Percentiles rank a stretch among this genome's conserved stretches.
Conservation (phyloP, 2,797 vertebrate species). For the Rhynchonycteris naso region DNA sequence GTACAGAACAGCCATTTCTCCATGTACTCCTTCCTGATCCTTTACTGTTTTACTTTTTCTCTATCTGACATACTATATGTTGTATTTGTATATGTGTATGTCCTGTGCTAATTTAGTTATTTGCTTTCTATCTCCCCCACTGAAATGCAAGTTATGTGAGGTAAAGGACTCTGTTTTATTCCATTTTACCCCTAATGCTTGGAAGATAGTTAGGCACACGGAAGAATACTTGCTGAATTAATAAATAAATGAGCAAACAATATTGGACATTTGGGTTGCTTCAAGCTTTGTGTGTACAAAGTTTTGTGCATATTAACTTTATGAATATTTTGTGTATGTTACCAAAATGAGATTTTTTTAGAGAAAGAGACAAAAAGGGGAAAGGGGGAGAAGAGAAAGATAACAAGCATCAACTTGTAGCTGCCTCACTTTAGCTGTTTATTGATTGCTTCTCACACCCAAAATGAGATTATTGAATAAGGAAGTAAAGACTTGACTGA, state of each 20-base stretch:
- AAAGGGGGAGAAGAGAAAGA: no score
- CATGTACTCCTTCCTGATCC: neutral
- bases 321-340: neutral
- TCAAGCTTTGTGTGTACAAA: neutral
- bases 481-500: neutral
- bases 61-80: neutral
- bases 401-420: no score
- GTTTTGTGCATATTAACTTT: neutral
- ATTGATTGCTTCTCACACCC: no score
- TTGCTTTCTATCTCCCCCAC: neutral
- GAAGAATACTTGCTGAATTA: neutral
- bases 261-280: neutral
- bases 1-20: neutral
- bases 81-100: neutral
- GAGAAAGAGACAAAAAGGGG: no score
- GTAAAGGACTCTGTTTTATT: neutral
- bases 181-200: neutral
- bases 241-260: neutral
- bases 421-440: no score
- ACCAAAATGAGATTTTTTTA: neutral
- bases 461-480: neutral
- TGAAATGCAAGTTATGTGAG: neutral
- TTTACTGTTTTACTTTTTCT: conserved; percentile 7
- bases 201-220: neutral
- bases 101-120: neutral